Base-by-base conservation (phyloP, 2,113 vertebrate genomes). In the Callaeas wilsoni region DNA sequence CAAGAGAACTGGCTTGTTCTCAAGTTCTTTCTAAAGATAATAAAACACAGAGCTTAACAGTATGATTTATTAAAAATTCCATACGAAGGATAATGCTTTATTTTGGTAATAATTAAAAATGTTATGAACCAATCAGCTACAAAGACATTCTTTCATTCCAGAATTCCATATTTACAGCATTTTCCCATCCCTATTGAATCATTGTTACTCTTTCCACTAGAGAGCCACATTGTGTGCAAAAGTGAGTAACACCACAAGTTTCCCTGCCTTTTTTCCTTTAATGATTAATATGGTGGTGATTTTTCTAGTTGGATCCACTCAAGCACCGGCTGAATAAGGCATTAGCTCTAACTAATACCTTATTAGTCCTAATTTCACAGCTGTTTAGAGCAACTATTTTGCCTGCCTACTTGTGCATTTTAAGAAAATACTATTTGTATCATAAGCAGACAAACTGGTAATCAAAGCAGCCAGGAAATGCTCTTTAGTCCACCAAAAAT, bases 161-260 rank as follows among this genome's bases (percentile, higher is more conserved):
- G 27, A 71, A 78, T 78, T 86, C 52, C n/a, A 7, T 35, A 75
- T 60, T 84, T 73, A 86, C 56, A 81, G 69, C 68, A 59, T 89
- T 89, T 91, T 83, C 83, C 91, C 9, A 65, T 76, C 18, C 41
- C 64, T 20, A 21, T 41, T 94, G 96, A 93, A 83, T 96, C 95
- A 96, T 13, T 69, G 32, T 74, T 56, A 68, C 70, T 84, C 33
- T 88, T 92, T 94, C 93, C 93, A 89, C 46, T 20, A 87, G 46
- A 84, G 65, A 86, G 63, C 63, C 25, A 16, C 55, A 65, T 64
- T 64, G 32, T 42, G 37, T 59, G 71, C 81, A 94, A 59, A 94
- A 91, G 63, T 81, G 87, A 89, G 16, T 87, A 96, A 91, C 37
- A 71, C 39, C 32, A 39, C 11, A 22, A 47, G 41, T 77, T 77